phyloP scores from a whole-genome alignment of 2,113 vertebrate genomes.

The Puntigrus tetrazona region DNA sequence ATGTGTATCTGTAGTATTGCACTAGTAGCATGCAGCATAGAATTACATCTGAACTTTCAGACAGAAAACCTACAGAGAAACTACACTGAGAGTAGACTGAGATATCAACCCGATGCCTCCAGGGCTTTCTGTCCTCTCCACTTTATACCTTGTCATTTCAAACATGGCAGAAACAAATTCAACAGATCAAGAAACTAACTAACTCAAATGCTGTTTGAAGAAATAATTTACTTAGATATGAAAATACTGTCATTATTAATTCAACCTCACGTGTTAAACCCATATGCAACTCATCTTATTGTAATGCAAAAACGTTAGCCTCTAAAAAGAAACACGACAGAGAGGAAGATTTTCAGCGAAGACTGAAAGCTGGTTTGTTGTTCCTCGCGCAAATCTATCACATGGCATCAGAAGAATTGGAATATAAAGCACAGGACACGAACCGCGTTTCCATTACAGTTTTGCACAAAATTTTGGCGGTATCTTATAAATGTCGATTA shows the following conservation, averaged over 20 bases:
- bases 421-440: too few species aligned
- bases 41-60: not conserved
- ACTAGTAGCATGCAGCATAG: too few species aligned
- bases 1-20: not conserved
- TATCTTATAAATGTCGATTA: too few species aligned
- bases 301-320: not conserved
- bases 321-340: not conserved
- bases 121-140: not conserved
- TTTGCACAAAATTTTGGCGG: too few species aligned
- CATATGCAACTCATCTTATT: not conserved
- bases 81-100: slow-evolving; percentile 35
- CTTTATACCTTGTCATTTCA: slow-evolving; percentile 19
- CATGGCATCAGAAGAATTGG: too few species aligned
- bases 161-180: slow-evolving; percentile 12
- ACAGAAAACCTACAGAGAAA: not conserved
- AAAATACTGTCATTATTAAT: not conserved
- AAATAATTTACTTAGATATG: not conserved
- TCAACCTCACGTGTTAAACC: not conserved
- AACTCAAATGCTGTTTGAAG: slow-evolving; percentile 10
- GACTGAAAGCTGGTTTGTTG: too few species aligned
- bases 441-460: too few species aligned
- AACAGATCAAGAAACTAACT: slow-evolving; percentile 29
- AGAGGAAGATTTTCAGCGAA: not conserved
- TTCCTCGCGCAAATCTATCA: too few species aligned
- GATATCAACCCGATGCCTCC: slow-evolving; percentile 25